phyloP scores from a whole-genome alignment of 2,797 vertebrate species.

The Propithecus perrieri region DNA sequence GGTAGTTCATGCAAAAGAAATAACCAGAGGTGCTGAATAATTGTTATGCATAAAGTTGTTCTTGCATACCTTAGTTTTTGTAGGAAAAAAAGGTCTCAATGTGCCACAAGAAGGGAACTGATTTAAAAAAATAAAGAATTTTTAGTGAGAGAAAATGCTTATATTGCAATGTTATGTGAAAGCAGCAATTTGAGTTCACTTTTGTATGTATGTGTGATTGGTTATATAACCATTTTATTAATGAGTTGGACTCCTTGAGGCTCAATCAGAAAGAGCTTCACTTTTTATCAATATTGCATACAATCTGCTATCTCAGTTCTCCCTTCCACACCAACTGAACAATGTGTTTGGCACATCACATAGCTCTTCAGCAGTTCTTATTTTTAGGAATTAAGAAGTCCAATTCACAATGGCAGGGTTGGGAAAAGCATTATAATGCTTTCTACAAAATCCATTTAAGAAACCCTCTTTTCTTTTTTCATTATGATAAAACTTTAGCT shows the following conservation, averaged over 20 bases:
- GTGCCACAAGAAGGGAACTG: neutral
- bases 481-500: neutral
- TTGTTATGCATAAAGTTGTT: neutral
- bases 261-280: neutral
- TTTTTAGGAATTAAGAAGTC: neutral
- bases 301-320: neutral
- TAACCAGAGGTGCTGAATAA: neutral
- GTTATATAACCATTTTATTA: neutral
- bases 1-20: neutral
- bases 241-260: neutral
- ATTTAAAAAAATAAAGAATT: neutral
- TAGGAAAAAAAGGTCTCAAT: neutral
- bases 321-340: neutral
- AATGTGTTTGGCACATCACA: neutral
- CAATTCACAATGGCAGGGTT: neutral
- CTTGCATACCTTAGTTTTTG: conserved; percentile 40
- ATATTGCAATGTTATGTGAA: neutral
- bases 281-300: neutral
- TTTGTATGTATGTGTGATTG: neutral
- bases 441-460: neutral
- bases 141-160: neutral
- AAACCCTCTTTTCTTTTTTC: neutral
- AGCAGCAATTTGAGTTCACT: neutral
- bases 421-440: neutral
- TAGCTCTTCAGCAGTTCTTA: neutral